Conservation (phyloP, 2,888 invertebrate genomes). For the Steromphala cineraria region DNA sequence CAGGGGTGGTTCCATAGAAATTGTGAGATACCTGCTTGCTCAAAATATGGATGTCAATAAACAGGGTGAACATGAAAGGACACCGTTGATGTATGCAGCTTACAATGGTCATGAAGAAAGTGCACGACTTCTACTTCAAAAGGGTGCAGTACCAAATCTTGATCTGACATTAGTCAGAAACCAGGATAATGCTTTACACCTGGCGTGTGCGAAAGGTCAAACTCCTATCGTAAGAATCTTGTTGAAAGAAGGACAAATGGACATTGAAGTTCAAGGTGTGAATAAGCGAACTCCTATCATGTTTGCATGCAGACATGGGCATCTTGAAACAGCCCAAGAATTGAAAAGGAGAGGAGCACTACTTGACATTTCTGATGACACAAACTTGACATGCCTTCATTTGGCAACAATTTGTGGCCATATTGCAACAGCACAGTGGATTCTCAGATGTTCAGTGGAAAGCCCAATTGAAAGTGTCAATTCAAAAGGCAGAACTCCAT, state of each 20-base stretch:
- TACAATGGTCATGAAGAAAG: conserved; percentile 3
- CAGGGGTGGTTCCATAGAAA: not conserved
- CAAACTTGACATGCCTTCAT: not conserved
- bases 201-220: not conserved
- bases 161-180: not conserved
- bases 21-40: not conserved
- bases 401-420: not conserved
- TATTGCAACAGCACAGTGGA: not conserved
- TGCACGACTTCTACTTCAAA: not conserved
- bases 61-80: conserved; percentile 2
- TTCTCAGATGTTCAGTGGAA: not conserved
- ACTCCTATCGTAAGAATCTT: not conserved
- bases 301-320: conserved; percentile 5
- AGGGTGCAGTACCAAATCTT: not conserved
- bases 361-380: not conserved
- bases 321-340: not conserved
- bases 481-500: not conserved
- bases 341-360: not conserved
- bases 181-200: not conserved
- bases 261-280: not conserved
- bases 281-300: not conserved
- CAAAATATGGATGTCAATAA: not conserved
- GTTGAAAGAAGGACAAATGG: not conserved
- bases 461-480: not conserved
- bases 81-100: conserved; percentile 5